Evolutionary conservation across 2,888 invertebrate genomes (phyloP), one percentile per base, ranked within the genome.

Genomic region (Noctua janthe): DNA sequence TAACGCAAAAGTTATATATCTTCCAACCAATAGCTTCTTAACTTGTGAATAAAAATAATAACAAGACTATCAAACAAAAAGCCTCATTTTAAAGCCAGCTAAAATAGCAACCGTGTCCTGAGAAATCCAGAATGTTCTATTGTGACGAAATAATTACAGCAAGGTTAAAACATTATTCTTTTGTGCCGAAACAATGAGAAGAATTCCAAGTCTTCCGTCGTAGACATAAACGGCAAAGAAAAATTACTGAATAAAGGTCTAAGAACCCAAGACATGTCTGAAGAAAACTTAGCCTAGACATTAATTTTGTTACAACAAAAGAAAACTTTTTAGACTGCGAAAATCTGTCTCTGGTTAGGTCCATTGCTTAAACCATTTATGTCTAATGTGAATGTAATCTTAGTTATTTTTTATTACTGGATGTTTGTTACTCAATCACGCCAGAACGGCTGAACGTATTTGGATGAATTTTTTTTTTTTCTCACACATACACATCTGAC

Each of bases 111-210:
- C 59, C 35, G 7, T n/a, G 15, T 39, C 23, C 43, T 71, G 54
- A 80, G 47, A 43, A 75, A 76, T 73, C 43, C 49, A 67, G 73
- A 85, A 70, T 71, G 78, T 69, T 69, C 82, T 70, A 77, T 78
- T 86, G 81, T 82, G 76, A 84, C 82, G 71, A 74, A 83, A 87
- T 85, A 83, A 88, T 87, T 88, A 85, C 73, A 71, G 51, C n/a
- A 51, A 81, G 74, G 76, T 82, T 83, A 82, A 81, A 82, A 82
- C 82, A 82, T 82, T 83, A 88, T 79, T 88, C 84, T 82, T 88
- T 89, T 89, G 85, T 80, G 15, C 59, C 69, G 64, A 87, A 87
- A 88, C 81, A 86, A 88, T 85, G 81, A 78, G 70, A 62, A 56
- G 67, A 83, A 82, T 84, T 86, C 51, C 67, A 78, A 89, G 83